Evolutionary conservation across 2,113 vertebrate genomes (phyloP), one percentile per base, ranked within the genome.

Genomic region (Blennius ocellaris): DNA sequence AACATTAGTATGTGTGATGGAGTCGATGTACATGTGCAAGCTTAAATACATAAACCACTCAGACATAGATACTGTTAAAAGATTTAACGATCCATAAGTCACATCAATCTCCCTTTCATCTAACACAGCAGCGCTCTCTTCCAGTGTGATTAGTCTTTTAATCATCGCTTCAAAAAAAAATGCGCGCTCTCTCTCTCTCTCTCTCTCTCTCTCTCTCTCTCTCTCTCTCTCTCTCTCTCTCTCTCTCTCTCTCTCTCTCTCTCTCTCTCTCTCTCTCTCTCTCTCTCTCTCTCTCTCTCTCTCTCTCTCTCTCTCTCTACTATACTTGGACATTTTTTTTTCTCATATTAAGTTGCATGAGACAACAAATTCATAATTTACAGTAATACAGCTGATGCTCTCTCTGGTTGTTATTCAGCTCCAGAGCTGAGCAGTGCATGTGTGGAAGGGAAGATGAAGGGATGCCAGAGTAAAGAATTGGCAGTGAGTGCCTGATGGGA

Each of bases 401-500:
- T 44, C 21, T 37, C 37, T 59, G 47, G 17, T 50, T 65, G 37
- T 37, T 43, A 54, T 82, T 69, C 44, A 39, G 10, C 49, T 37
- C 37, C n/a, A 45, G n/a, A 12, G 43, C 10, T 11, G 5, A 5
- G 11, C n/a, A 21, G 45, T 38, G 38, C 41, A 21, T 30, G 38
- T 52, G 48, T 62, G 30, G n/a, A 49, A 7, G 17, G 15, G 41
- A 21, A 56, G 21, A 49, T 65, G 58, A 61, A 36, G 44, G 12
- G 45, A 48, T 53, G 12, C 12, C 14, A 38, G 43, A 45, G 64
- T 12, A 9, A 17, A 17, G 55, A 69, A 12, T n/a, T 36, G 45
- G 6, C 81, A 44, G 69, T 61, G 49, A 14, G 30, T 70, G 69
- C 66, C 57, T 73, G 72, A 82, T 86, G 80, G 51, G 59, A 73